Evolutionary conservation across 2,888 invertebrate genomes (phyloP), one percentile per base, ranked within the genome.

Genomic region (Metellina segmentata): DNA sequence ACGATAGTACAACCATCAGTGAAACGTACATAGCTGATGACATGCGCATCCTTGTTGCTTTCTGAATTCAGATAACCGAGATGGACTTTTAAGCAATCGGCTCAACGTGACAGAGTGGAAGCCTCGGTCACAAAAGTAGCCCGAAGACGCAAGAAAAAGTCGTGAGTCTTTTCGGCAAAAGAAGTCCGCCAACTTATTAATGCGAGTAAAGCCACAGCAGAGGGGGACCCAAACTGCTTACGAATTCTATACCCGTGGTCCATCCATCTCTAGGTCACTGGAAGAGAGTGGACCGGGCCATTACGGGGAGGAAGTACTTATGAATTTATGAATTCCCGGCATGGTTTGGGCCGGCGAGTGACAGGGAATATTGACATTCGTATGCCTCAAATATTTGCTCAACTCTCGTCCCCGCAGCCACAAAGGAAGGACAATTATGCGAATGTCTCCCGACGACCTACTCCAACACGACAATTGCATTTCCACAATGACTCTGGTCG

Each of bases 391-490:
- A 92, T 92, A 92, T 92, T 92, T 92, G 92, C 89, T 77, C 85
- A 85, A 86, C 92, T 92, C 91, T 93, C 87, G 79, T 89, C 89
- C 88, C 70, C 81, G 72, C 70, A 89, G 85, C 86, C 86, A 86
- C 86, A 93, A 91, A 87, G 89, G 90, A 89, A 79, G 83, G 89
- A 89, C 93, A 89, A 91, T 93, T 91, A 91, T 87, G 91, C 91
- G 87, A 91, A 91, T 90, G 93, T 85, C 89, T 86, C 91, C 52
- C 78, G 79, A 86, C 85, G 89, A 89, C 71, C 85, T 85, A 89
- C 92, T 92, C 85, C 83, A 92, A 92, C 89, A 92, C 92, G 92
- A 89, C 92, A 92, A 89, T 92, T 92, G 92, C 92, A 92, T 92
- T 92, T 90, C 90, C 92, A 90, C 86, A 86, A 92, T 92, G 89